Conservation (phyloP, 2,888 invertebrate species). For the Graphium colonna region DNA sequence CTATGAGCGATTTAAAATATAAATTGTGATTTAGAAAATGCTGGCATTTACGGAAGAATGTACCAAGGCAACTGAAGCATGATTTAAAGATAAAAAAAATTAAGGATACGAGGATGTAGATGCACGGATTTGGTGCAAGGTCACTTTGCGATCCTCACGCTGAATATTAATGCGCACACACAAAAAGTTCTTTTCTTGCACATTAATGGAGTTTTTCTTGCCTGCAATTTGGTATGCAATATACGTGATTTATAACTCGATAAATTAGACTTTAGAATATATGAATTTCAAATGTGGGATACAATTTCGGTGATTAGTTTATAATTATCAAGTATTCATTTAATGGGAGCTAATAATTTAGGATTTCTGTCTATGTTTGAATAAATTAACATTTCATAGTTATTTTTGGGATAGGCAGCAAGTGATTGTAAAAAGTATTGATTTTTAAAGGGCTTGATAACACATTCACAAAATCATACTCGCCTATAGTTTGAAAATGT, state of each 20-base stretch:
- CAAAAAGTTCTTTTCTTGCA: constrained; percentile 6
- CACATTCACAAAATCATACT: too few species aligned
- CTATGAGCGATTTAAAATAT: constrained; percentile 1
- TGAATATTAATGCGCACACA: neutral
- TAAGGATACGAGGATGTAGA: constrained; percentile 24
- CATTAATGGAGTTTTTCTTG: constrained; percentile 12
- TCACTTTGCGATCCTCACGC: constrained; percentile 18
- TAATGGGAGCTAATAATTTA: too few species aligned
- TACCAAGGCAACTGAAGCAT: constrained; percentile 23
- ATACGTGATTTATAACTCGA: constrained; percentile 9
- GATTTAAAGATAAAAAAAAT: constrained; percentile 28
- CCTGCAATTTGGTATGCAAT: constrained; percentile 9
- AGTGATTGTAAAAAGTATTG: too few species aligned
- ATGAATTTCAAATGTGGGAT: neutral
- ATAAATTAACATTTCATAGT: too few species aligned
- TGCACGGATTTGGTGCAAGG: constrained; percentile 41
- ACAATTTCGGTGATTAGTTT: neutral
- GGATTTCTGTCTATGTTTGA: too few species aligned
- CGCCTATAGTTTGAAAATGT: too few species aligned
- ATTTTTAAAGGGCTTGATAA: neutral
- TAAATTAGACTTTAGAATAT: constrained; percentile 9
- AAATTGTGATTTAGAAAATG: neutral
- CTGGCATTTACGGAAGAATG: neutral
- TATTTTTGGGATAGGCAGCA: too few species aligned
- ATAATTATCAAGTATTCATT: too few species aligned